Conservation (phyloP, 1,140 invertebrate genomes). For the Drosophila sproati region DNA sequence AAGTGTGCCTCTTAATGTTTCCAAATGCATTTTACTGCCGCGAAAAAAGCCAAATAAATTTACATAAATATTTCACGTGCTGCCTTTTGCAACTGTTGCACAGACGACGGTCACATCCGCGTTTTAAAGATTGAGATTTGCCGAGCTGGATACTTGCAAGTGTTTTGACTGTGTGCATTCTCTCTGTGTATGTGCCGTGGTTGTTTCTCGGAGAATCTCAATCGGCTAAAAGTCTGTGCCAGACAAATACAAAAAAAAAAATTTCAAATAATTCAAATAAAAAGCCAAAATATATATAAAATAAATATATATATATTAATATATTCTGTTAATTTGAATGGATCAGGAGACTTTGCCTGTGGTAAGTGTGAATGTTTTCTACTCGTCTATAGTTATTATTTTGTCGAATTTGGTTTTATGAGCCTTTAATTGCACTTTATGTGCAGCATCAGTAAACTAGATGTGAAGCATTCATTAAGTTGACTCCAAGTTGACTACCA, state of each 20-base stretch:
- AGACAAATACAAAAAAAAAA: slow-evolving; percentile 32
- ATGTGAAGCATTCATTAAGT: slow-evolving; percentile 29
- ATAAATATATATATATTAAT: slow-evolving; percentile 9
- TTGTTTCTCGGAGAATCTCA: slow-evolving; percentile 27
- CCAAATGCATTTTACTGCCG: slow-evolving; percentile 71
- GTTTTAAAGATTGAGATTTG: slow-evolving; percentile 69
- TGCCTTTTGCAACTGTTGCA: slow-evolving; percentile 55
- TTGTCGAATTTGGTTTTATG: slow-evolving; percentile 60
- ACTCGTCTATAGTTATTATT: slow-evolving; percentile 41
- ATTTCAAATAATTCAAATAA: slow-evolving; percentile 13
- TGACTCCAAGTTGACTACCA: slow-evolving; percentile 32
- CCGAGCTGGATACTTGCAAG: slow-evolving; percentile 39
- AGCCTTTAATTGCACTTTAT: slow-evolving; percentile 78
- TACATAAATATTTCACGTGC: slow-evolving; percentile 81
- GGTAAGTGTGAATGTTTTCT: slow-evolving; percentile 59
- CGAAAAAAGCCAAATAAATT: slow-evolving; percentile 74
- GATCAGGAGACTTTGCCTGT: slow-evolving; percentile 16
- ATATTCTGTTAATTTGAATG: slow-evolving; percentile 32
- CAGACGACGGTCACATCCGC: slow-evolving; percentile 64
- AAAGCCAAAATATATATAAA: not conserved
- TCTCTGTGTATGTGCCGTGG: slow-evolving; percentile 3
- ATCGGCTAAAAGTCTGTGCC: slow-evolving; percentile 26
- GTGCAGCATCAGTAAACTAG: slow-evolving; percentile 45
- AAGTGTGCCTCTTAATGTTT: slow-evolving; percentile 81
- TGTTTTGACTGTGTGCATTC: slow-evolving; percentile 33